Conservation (phyloP, 2,797 vertebrate genomes). For the Brachyrhaphis roseni region DNA sequence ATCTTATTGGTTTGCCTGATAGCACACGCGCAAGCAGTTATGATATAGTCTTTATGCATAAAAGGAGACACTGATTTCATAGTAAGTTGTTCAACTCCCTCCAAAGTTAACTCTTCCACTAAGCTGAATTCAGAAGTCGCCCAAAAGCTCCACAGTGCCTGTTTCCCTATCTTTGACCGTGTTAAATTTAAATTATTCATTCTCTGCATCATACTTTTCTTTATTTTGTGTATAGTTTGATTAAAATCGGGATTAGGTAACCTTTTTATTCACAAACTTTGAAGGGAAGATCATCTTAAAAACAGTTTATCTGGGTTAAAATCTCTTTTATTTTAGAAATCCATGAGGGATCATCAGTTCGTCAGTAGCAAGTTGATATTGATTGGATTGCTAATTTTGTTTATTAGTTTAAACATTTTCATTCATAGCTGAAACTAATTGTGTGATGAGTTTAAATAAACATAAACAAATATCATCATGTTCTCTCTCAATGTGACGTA, state of each 20-base stretch:
- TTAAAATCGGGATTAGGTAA: neutral
- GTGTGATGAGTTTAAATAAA: neutral
- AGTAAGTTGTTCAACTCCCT: neutral
- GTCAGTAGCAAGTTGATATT: neutral
- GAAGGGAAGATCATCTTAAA: neutral
- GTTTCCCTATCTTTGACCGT: accelerated
- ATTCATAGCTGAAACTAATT: neutral
- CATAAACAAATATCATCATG: neutral
- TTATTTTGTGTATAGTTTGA: neutral
- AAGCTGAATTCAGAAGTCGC: neutral
- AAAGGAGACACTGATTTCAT: neutral
- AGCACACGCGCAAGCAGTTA: neutral
- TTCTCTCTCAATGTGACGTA: neutral
- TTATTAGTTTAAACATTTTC: neutral
- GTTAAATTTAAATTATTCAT: neutral
- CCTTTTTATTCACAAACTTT: neutral
- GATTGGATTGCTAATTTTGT: neutral
- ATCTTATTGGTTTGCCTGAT: neutral
- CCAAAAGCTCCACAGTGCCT: neutral
- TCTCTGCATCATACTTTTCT: neutral
- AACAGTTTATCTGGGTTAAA: neutral
- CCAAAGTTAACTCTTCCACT: neutral
- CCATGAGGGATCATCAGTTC: neutral
- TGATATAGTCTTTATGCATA: neutral
- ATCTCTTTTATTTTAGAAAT: neutral